These are phyloP conservation scores for Sycobia sp. DNA, from an alignment of 1,140 invertebrate species.

Conservation along the genomic window DNA sequence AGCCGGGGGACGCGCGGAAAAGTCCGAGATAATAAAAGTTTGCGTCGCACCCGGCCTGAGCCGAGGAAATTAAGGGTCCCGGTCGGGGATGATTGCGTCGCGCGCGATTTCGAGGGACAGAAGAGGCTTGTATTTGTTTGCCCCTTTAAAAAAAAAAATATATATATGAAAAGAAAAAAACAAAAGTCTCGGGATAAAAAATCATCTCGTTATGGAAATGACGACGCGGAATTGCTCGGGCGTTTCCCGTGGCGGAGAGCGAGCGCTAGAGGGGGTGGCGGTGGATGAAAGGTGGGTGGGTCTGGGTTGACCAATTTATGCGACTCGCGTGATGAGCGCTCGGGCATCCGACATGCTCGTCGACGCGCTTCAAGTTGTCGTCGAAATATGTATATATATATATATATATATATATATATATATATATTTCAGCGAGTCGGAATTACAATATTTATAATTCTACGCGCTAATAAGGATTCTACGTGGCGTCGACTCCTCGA, in stretches of 20 bases:
- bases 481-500: too few species aligned
- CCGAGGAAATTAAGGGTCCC: constrained; percentile 56
- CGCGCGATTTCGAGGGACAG: too few species aligned
- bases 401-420: too few species aligned
- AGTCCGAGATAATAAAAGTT: constrained; percentile 56
- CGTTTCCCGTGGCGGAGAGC: too few species aligned
- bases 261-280: not conserved
- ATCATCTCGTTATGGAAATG: constrained; percentile 37
- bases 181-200: constrained; percentile 19
- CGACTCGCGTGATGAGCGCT: not conserved
- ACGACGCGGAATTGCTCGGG: constrained; percentile 23
- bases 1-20: constrained; percentile 40
- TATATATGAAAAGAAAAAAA: too few species aligned
- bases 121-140: too few species aligned
- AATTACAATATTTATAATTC: too few species aligned
- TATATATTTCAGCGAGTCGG: too few species aligned
- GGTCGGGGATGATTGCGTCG: constrained; percentile 24
- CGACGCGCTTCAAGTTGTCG: too few species aligned
- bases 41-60: constrained; percentile 32
- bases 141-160: too few species aligned
- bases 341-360: constrained; percentile 16
- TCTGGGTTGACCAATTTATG: not conserved
- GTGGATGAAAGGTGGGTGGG: not conserved
- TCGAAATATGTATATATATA: too few species aligned
- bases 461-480: too few species aligned